Conservation (phyloP, 2,888 invertebrate species). For the Dryococelus australis region DNA sequence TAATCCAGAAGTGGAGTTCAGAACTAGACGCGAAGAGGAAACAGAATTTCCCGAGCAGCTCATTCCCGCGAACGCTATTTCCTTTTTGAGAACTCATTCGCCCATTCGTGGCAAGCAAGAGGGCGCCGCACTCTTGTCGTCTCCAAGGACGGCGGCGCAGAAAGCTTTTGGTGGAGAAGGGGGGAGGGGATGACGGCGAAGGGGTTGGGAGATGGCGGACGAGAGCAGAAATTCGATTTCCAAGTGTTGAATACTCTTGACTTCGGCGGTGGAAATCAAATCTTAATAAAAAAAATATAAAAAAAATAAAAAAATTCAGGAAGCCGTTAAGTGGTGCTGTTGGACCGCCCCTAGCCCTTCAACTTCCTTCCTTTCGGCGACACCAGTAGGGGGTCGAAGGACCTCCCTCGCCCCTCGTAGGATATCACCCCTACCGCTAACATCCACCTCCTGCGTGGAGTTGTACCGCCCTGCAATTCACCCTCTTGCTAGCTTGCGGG, state of each 20-base stretch:
- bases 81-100: too few relatives aligned
- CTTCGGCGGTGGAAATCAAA: slow-evolving; percentile 40
- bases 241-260: slow-evolving; percentile 43
- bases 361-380: slow-evolving; percentile 26
- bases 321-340: slow-evolving; percentile 34
- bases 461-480: not conserved
- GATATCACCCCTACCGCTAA: not conserved
- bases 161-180: too few relatives aligned
- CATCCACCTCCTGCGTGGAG: not conserved
- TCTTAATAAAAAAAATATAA: slow-evolving; percentile 35
- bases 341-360: not conserved
- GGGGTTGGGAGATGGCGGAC: not conserved
- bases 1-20: too few relatives aligned
- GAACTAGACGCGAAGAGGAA: too few relatives aligned
- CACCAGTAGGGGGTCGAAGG: not conserved
- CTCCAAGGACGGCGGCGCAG: too few relatives aligned
- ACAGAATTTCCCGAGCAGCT: too few relatives aligned
- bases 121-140: too few relatives aligned
- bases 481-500: not conserved
- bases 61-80: too few relatives aligned
- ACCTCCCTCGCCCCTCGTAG: not conserved
- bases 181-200: too few relatives aligned
- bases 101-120: too few relatives aligned
- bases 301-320: slow-evolving; percentile 32
- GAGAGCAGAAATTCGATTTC: slow-evolving; percentile 41